Percentiles rank a stretch among this genome's conserved stretches.
Conservation (phyloP, 2,888 invertebrate genomes). For the Lithophane socia region DNA sequence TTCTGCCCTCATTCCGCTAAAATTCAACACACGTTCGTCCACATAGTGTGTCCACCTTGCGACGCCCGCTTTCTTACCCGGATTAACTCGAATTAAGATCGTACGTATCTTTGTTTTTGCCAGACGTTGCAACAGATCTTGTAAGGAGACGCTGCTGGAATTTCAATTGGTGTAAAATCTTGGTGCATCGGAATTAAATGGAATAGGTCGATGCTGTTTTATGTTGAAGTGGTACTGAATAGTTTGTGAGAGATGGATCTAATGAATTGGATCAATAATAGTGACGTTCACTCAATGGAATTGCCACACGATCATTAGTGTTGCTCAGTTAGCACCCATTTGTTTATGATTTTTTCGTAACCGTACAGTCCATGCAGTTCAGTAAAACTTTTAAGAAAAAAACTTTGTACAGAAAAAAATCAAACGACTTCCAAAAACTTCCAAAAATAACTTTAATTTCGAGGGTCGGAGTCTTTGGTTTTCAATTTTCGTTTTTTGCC, state of each 20-base stretch:
- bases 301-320: background rate
- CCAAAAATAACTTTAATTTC: no score
- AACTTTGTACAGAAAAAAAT: no score
- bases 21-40: constrained; percentile 80
- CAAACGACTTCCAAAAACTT: no score
- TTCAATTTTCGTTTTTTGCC: no score
- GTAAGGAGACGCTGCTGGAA: constrained; percentile 67
- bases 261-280: constrained; percentile 6
- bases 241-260: constrained; percentile 17
- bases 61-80: constrained; percentile 83
- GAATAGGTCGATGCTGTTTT: constrained; percentile 39
- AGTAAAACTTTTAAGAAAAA: background rate
- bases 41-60: constrained; percentile 84
- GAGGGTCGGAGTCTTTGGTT: no score
- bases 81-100: constrained; percentile 88
- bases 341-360: background rate
- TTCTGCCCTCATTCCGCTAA: constrained; percentile 68
- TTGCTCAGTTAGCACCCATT: background rate
- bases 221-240: constrained; percentile 39
- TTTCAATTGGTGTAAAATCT: constrained; percentile 65
- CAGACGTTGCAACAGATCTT: constrained; percentile 77
- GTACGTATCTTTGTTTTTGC: constrained; percentile 83
- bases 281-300: background rate
- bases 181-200: constrained; percentile 59
- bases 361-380: background rate